Conservation (phyloP, 2,797 vertebrate genomes). For the Crenichthys baileyi region DNA sequence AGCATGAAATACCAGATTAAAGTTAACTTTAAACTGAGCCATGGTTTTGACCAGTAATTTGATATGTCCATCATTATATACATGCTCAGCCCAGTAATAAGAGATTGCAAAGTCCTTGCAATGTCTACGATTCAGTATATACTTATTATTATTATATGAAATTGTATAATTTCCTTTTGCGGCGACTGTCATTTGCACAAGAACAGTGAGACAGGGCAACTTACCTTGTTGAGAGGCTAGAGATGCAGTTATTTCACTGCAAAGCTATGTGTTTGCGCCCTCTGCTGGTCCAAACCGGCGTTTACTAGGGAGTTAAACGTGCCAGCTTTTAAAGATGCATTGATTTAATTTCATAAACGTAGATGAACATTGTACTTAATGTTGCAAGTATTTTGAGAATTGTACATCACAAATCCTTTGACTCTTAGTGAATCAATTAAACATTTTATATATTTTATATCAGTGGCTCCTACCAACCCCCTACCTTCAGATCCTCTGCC, state of each 20-base stretch:
- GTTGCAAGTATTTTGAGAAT: too few species aligned
- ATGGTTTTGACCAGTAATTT: background rate
- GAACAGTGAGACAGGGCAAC: background rate
- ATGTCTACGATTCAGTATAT: background rate
- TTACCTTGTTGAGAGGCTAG: background rate
- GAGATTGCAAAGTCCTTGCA: background rate
- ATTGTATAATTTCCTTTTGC: background rate
- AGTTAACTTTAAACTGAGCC: background rate
- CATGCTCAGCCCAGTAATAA: background rate
- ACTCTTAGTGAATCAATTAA: too few species aligned
- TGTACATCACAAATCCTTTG: too few species aligned
- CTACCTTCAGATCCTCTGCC: too few species aligned
- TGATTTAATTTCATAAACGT: background rate
- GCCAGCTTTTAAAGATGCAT: background rate
- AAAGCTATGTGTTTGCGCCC: conserved; percentile 35
- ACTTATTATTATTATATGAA: background rate
- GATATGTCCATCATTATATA: background rate
- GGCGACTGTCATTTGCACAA: background rate
- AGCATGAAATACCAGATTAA: background rate
- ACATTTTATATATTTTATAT: too few species aligned
- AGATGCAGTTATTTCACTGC: background rate
- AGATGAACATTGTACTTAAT: too few species aligned
- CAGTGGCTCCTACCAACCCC: too few species aligned
- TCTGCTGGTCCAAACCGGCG: conserved; percentile 32
- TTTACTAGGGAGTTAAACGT: background rate